phyloP scores from a whole-genome alignment of 1,140 invertebrate species.

The Conopomorpha cramerella region DNA sequence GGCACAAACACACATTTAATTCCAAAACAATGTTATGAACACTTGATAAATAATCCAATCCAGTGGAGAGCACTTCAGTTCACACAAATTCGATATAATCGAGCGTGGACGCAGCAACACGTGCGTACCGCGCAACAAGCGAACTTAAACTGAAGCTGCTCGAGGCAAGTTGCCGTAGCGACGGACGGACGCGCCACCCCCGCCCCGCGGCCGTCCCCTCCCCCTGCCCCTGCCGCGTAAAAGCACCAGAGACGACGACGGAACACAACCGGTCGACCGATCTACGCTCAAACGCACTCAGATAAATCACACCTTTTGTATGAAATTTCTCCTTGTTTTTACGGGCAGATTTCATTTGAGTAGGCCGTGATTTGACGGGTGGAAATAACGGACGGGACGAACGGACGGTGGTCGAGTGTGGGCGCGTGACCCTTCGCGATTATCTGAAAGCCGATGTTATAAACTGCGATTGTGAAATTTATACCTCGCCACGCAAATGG shows the following conservation, averaged over 20 bases:
- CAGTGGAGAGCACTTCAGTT: constrained; percentile 31
- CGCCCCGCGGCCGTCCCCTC: constrained; percentile 10
- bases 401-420: constrained; percentile 16
- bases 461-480: constrained; percentile 31
- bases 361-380: constrained; percentile 28
- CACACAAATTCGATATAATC: constrained; percentile 24
- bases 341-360: constrained; percentile 20
- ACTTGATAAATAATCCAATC: constrained; percentile 39
- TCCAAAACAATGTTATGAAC: constrained; percentile 30
- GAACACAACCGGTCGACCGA: constrained; percentile 28
- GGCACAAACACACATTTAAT: constrained; percentile 37
- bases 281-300: constrained; percentile 5
- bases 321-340: constrained; percentile 37
- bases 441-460: no score
- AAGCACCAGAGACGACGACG: constrained; percentile 31
- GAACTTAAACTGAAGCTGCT: constrained; percentile 7
- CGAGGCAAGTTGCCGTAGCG: constrained; percentile 20
- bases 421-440: constrained; percentile 19
- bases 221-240: constrained; percentile 29
- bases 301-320: constrained; percentile 16
- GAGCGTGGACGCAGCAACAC: constrained; percentile 6
- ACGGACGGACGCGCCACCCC: constrained; percentile 16
- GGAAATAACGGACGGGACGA: background rate
- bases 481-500: constrained; percentile 25
- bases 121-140: constrained; percentile 6